Base-by-base conservation (phyloP, 2,797 vertebrate genomes). In the Sylvilagus floridanus region DNA sequence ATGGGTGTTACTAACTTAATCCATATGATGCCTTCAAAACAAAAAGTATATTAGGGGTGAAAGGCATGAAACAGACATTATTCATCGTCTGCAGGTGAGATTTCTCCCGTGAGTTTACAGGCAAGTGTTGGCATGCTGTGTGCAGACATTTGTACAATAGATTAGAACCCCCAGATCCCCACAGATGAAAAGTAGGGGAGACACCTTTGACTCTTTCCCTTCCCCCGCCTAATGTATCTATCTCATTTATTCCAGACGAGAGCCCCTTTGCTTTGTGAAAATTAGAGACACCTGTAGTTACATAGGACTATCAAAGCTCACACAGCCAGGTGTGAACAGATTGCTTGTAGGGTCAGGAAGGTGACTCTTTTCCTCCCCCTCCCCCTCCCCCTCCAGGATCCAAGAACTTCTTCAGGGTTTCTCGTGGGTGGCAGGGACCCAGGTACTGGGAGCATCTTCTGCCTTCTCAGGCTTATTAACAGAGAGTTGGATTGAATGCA, bases 1-100 rank as follows among this genome's bases (percentile, higher is more conserved):
- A 98, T 98, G 98, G 97, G 98, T 98, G 98, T 98, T 98, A 98
- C 98, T 99, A 99, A 99, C 98, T 98, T 98, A 98, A 99, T 98
- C 98, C 98, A 98, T 98, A 98, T 98, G 98, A 98, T 97, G 97
- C 93, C 98, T 98, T 98, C 96, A 95, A 94, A 79, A 73, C 37
- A 57, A 96, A 98, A 98, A 96, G 92, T 98, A 95, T 96, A 97
- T 96, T 97, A 98, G 96, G 97, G 96, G 96, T 81, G 97, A 98
- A 98, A 98, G 60, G 95, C 97, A 95, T 98, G 97, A 97, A 97
- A 95, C 97, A 98, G 97, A 97, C 98, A 98, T 98, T 97, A 97
- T 97, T 98, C 98, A 98, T 97, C 96, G 97, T 98, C 97, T 98
- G 97, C 98, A 98, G 98, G 97, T 98, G 98, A 98, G 97, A 98